Evolutionary conservation across 1,140 invertebrate species (phyloP).

Genomic region (Aphelenchoides avenae): DNA sequence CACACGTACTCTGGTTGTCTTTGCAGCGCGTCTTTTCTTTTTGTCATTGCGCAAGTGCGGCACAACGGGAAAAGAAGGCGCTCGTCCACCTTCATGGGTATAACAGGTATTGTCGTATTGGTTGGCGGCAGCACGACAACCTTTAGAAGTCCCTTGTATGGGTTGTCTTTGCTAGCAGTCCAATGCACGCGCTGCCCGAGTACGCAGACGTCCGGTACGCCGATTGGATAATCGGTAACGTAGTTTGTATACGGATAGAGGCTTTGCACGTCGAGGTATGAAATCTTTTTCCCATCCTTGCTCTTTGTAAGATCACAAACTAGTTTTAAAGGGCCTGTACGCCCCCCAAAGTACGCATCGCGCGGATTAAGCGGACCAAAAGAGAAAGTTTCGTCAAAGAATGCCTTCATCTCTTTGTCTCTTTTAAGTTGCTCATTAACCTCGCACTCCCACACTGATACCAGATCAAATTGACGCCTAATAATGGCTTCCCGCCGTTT

Average conservation of each 20-base stretch:
- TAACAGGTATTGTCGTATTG: neutral
- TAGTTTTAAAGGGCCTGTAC: neutral
- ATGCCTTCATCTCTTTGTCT: neutral
- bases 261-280: neutral
- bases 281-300: slow-evolving; percentile 1
- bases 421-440: neutral
- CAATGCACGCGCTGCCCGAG: neutral
- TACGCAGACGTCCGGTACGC: neutral
- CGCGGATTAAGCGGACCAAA: neutral
- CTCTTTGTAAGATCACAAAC: neutral
- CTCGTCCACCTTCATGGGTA: neutral
- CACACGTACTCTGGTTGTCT: too few relatives aligned
- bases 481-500: too few relatives aligned
- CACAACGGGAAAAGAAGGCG: slow-evolving; percentile 1
- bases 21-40: too few relatives aligned
- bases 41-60: neutral
- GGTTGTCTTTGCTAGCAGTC: too few relatives aligned
- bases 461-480: too few relatives aligned
- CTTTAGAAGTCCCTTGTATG: too few relatives aligned
- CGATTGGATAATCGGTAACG: slow-evolving; percentile 1
- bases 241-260: neutral
- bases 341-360: slow-evolving; percentile 9
- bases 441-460: slow-evolving; percentile 4
- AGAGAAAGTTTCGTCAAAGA: neutral
- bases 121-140: neutral